A percentile compares a stretch with the other conserved stretches of the same genome.
Conservation (phyloP, 2,888 invertebrate species). For the Nemotelus pantherinus region DNA sequence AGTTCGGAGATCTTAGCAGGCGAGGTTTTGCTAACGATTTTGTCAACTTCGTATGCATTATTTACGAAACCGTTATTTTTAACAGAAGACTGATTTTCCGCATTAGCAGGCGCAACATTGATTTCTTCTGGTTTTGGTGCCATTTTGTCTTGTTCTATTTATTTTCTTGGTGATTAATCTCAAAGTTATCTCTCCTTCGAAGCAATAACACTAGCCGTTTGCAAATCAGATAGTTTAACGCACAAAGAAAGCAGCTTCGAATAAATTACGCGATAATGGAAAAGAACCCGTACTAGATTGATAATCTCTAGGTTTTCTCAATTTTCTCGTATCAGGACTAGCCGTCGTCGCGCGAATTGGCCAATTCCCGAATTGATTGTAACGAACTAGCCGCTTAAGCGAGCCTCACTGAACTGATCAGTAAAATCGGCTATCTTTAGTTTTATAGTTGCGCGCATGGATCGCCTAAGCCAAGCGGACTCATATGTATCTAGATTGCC, state of each 20-base stretch:
- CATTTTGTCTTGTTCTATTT: conserved; percentile 49
- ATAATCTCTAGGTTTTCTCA: neutral
- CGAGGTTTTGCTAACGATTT: conserved; percentile 32
- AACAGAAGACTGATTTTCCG: conserved; percentile 3
- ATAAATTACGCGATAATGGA: neutral
- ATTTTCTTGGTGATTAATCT: conserved; percentile 1
- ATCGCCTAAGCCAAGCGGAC: too few species aligned
- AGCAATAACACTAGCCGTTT: neutral
- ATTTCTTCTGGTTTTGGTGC: conserved; percentile 53
- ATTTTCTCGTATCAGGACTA: conserved; percentile 41
- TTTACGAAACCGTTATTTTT: conserved; percentile 48
- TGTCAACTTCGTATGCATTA: conserved; percentile 52
- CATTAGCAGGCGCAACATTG: conserved; percentile 42
- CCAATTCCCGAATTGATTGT: conserved; percentile 46
- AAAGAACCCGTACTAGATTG: conserved; percentile 19
- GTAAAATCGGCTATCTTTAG: conserved; percentile 54
- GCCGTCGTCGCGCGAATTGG: conserved; percentile 43
- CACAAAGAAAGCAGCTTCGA: conserved; percentile 16
- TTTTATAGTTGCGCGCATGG: conserved; percentile 25
- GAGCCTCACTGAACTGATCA: conserved; percentile 46
- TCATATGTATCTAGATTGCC: too few species aligned
- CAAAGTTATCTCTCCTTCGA: conserved; percentile 8
- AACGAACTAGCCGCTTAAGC: conserved; percentile 43
- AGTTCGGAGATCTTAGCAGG: conserved; percentile 7
- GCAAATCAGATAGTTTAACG: neutral